phyloP scores from a whole-genome alignment of 2,797 vertebrate genomes.

The Xiphorhynchus erythropygius region DNA sequence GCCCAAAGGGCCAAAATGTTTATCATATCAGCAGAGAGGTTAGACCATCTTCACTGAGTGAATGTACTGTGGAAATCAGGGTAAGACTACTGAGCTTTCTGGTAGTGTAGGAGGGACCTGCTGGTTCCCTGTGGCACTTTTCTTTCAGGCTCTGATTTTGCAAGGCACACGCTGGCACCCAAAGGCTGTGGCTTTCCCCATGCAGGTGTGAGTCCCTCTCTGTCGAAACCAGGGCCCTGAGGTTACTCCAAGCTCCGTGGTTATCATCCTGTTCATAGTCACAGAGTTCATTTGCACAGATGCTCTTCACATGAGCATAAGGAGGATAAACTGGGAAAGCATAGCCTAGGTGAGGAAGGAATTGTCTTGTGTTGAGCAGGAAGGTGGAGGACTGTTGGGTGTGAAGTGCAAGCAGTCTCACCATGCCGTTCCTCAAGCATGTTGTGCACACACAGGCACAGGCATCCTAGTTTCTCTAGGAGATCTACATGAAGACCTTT shows the following conservation, averaged over 20 bases:
- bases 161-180: background rate
- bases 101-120: background rate
- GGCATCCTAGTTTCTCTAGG: background rate
- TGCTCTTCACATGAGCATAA: background rate
- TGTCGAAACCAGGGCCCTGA: background rate
- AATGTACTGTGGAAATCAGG: background rate
- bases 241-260: background rate
- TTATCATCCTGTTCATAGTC: background rate
- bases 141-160: background rate
- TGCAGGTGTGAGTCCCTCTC: background rate
- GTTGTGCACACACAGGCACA: no score
- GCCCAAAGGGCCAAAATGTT: background rate
- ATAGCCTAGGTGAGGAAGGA: background rate
- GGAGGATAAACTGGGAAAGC: background rate
- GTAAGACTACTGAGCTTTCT: background rate
- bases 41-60: background rate
- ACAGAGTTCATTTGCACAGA: background rate
- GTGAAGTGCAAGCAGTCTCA: background rate
- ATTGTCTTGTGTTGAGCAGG: background rate
- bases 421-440: rapidly evolving
- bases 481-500: background rate
- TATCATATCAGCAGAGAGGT: rapidly evolving
- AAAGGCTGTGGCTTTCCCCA: background rate
- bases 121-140: background rate
- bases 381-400: background rate